phyloP scores from a whole-genome alignment of 2,113 vertebrate genomes.

The Boulengeromyrus knoepffleri region DNA sequence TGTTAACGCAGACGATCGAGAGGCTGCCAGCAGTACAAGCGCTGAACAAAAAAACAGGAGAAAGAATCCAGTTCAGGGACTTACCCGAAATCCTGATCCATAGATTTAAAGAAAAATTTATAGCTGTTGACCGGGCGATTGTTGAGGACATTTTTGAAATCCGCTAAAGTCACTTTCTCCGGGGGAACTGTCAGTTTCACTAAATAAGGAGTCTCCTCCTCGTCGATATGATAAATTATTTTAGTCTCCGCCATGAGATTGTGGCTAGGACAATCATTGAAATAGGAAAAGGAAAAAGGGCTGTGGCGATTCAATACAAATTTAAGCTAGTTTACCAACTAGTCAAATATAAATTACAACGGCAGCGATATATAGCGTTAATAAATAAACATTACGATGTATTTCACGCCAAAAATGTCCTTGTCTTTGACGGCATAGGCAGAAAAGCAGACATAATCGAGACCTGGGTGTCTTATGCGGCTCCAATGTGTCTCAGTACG shows the following conservation, averaged over 20 bases:
- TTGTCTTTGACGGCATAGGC: conserved; percentile 34
- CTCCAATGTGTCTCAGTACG: conserved; percentile 53
- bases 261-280: conserved; percentile 62
- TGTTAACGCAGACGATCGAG: background rate
- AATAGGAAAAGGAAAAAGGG: conserved; percentile 53
- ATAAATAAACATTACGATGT: conserved; percentile 36
- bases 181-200: conserved; percentile 88
- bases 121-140: conserved; percentile 86
- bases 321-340: conserved; percentile 45
- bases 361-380: conserved; percentile 23
- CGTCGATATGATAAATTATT: conserved; percentile 96
- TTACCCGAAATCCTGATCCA: conserved; percentile 98
- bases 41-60: conserved; percentile 8
- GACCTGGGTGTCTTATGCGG: conserved; percentile 46
- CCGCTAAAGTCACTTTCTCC: conserved; percentile 88
- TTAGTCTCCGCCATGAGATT: conserved; percentile 96
- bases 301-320: conserved; percentile 45
- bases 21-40: background rate
- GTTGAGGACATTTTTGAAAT: conserved; percentile 97
- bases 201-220: conserved; percentile 95
- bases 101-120: conserved; percentile 99
- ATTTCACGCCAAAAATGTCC: conserved; percentile 40
- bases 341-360: conserved; percentile 43
- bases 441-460: conserved; percentile 55
- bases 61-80: conserved; percentile 39